A percentile compares a stretch with the other conserved stretches of the same genome.
Evolutionary conservation across 1,140 invertebrate genomes (phyloP).

Genomic region (Melipona quadrifasciata): DNA sequence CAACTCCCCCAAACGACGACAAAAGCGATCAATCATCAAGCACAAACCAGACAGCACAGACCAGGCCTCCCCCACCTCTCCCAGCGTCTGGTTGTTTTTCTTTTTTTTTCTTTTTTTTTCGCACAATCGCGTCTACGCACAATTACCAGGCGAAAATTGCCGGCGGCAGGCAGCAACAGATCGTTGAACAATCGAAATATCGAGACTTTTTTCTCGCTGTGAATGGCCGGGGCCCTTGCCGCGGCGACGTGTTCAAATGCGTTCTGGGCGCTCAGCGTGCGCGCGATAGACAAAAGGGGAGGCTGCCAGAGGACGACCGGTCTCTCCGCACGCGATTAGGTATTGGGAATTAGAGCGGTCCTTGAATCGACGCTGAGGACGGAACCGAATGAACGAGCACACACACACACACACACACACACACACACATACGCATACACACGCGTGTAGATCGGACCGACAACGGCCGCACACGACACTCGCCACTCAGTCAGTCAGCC

Average conservation of each 20-base stretch:
- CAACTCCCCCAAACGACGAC: background rate
- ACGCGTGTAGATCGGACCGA: background rate
- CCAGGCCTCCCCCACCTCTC: no score
- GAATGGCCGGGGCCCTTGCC: background rate
- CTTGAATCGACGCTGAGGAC: constrained; percentile 41
- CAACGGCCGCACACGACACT: constrained; percentile 40
- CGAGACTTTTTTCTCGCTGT: constrained; percentile 28
- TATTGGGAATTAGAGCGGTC: constrained; percentile 28
- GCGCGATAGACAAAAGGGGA: constrained; percentile 2
- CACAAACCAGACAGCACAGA: no score
- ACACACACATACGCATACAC: no score
- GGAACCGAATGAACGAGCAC: constrained; percentile 5
- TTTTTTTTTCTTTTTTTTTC: background rate
- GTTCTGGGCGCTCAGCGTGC: background rate
- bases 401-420: no score
- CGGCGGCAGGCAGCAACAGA: background rate
- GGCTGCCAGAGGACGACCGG: background rate
- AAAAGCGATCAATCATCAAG: background rate
- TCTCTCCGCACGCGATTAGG: constrained; percentile 8
- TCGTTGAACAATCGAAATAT: constrained; percentile 41
- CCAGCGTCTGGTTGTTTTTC: background rate
- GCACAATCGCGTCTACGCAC: background rate
- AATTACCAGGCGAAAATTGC: background rate
- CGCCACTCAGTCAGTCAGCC: constrained; percentile 67
- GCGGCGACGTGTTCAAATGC: no score